A percentile compares a stretch with the other conserved stretches of the same genome.
phyloP scores from a whole-genome alignment of 2,797 vertebrate genomes.

The Caiman crocodilus region DNA sequence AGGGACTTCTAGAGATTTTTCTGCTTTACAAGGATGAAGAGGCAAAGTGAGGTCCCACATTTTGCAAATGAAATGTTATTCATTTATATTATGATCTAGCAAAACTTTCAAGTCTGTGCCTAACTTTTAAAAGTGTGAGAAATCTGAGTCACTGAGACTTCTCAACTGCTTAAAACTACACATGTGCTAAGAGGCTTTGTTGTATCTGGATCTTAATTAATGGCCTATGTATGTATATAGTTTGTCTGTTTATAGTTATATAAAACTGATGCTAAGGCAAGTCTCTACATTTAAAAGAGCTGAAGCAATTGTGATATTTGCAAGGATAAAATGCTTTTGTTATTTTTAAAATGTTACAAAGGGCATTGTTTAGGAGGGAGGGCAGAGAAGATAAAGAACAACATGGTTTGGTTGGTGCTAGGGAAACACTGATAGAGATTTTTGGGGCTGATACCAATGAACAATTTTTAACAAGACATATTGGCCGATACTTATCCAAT shows the following conservation, averaged over 20 bases:
- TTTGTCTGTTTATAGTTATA: neutral
- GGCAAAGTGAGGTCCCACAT: neutral
- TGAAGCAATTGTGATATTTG: neutral
- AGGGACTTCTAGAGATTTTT: neutral
- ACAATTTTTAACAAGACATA: too few species aligned
- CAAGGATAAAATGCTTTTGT: neutral
- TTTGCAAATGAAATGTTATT: neutral
- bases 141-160: neutral
- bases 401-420: neutral
- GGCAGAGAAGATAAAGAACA: neutral
- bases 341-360: neutral
- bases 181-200: too few species aligned
- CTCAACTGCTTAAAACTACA: neutral
- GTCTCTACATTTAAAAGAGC: neutral
- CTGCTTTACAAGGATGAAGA: too few species aligned
- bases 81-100: neutral
- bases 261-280: neutral
- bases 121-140: neutral
- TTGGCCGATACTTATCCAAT: too few species aligned
- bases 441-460: too few species aligned
- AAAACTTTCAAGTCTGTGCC: neutral
- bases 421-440: too few species aligned
- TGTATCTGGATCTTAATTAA: neutral
- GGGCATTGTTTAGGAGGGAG: neutral
- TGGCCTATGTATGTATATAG: neutral